These are phyloP conservation scores for Chelonus insularis DNA, from an alignment of 1,140 invertebrate species.

Conservation along the genomic window DNA sequence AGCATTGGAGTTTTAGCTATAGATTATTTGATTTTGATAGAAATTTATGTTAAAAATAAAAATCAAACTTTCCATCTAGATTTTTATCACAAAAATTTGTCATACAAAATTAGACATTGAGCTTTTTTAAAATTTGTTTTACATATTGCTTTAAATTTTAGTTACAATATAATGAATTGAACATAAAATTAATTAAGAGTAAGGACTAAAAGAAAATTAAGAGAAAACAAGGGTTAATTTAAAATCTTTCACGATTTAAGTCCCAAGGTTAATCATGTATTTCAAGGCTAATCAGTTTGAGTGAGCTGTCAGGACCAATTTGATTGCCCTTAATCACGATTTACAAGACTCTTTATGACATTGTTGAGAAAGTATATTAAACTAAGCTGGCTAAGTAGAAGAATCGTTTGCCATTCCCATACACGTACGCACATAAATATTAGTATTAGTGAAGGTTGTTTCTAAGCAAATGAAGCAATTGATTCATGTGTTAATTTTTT, in stretches of 20 bases:
- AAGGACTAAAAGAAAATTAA: background rate
- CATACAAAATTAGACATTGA: too few species aligned
- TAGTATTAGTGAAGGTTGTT: background rate
- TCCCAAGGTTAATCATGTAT: conserved; percentile 28
- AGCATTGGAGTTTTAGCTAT: too few species aligned
- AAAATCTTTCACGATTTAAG: background rate
- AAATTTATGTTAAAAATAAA: too few species aligned
- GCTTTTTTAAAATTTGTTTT: too few species aligned
- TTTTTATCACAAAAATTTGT: too few species aligned
- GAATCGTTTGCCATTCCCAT: too few species aligned
- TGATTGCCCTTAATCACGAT: conserved; percentile 23
- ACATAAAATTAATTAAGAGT: background rate
- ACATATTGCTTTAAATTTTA: too few species aligned
- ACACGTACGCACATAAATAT: too few species aligned
- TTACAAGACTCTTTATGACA: conserved; percentile 10
- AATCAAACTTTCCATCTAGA: too few species aligned
- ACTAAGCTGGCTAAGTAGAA: background rate
- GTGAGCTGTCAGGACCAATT: conserved; percentile 17
- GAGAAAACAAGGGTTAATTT: background rate
- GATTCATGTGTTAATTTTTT: background rate
- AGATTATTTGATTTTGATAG: too few species aligned
- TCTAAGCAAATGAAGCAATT: conserved; percentile 8
- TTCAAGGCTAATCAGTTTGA: conserved; percentile 28
- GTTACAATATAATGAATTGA: too few species aligned
- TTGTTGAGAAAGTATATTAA: background rate